Conservation (phyloP, 1,140 invertebrate species). For the Drosophila sp. region DNA sequence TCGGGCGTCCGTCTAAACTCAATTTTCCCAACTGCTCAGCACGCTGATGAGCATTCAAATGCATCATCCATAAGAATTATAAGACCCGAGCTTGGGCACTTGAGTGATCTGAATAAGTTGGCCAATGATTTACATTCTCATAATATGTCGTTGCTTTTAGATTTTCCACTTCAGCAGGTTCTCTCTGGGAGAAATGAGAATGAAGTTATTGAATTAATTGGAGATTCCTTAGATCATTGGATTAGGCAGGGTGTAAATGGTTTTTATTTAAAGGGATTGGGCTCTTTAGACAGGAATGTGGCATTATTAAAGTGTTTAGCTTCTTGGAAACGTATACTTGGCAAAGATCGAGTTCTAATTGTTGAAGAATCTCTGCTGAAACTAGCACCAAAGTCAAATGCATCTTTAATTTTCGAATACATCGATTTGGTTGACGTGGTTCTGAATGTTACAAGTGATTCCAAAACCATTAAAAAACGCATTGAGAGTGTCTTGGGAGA, state of each 20-base stretch:
- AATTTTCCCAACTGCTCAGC: conserved; percentile 87
- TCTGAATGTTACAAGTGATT: conserved; percentile 87
- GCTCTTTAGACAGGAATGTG: conserved; percentile 85
- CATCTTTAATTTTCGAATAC: conserved; percentile 86
- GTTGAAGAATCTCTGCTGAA: conserved; percentile 87
- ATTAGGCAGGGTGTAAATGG: conserved; percentile 89
- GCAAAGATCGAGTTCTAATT: conserved; percentile 88
- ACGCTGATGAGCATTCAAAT: conserved; percentile 89
- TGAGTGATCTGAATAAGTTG: conserved; percentile 88
- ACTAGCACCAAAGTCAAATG: conserved; percentile 70
- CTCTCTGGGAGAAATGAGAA: not conserved
- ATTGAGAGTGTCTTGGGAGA: conserved; percentile 86
- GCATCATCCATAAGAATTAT: conserved; percentile 87
- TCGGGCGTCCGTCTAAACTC: conserved; percentile 90
- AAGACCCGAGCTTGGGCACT: conserved; percentile 87
- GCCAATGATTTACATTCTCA: conserved; percentile 86
- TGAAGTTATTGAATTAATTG: conserved; percentile 32
- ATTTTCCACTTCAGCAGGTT: conserved; percentile 87
- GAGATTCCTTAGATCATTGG: conserved; percentile 89
- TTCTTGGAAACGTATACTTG: conserved; percentile 89
- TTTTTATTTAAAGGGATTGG: conserved; percentile 91
- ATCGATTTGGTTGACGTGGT: conserved; percentile 90
- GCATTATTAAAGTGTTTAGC: conserved; percentile 86
- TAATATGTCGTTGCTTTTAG: conserved; percentile 90
- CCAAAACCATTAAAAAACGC: conserved; percentile 86